phyloP scores from a whole-genome alignment of 1,140 invertebrate species.

The Apis florea region DNA sequence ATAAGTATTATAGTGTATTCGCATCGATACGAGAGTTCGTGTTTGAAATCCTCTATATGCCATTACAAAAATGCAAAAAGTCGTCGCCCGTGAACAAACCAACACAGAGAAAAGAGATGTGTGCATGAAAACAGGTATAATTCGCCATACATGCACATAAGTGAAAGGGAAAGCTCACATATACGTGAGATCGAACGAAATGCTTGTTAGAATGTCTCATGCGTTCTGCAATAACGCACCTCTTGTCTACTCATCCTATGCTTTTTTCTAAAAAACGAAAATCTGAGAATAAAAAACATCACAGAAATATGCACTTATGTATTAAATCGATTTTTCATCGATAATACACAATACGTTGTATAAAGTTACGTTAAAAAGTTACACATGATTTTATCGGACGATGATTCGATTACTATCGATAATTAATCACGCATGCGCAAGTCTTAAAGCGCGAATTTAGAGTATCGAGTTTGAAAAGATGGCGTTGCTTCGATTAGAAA shows the following conservation, averaged over 20 bases:
- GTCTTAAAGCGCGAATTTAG: slow-evolving; percentile 14
- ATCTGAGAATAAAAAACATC: too few relatives aligned
- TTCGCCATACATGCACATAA: slow-evolving; percentile 17
- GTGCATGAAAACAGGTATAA: slow-evolving; percentile 29
- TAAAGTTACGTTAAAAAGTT: not conserved
- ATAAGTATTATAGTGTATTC: too few relatives aligned
- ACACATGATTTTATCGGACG: too few relatives aligned
- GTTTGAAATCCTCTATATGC: not conserved
- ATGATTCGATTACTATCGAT: not conserved
- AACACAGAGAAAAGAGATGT: not conserved
- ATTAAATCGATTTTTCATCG: not conserved
- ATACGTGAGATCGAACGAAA: slow-evolving; percentile 22
- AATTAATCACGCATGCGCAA: not conserved
- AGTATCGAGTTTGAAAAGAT: slow-evolving; percentile 18
- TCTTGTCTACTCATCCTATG: not conserved
- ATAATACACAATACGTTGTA: not conserved
- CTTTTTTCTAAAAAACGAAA: not conserved
- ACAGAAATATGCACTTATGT: not conserved
- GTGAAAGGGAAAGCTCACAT: slow-evolving; percentile 56
- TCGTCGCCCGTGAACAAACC: slow-evolving; percentile 33
- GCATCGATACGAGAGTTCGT: not conserved
- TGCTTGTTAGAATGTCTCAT: not conserved
- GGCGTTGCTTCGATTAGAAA: slow-evolving; percentile 20
- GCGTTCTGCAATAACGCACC: not conserved
- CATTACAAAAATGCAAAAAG: slow-evolving; percentile 53